Evolutionary conservation across 2,888 invertebrate species (phyloP), one percentile per base, ranked within the genome.

Genomic region (Lepidochrysops patricia): DNA sequence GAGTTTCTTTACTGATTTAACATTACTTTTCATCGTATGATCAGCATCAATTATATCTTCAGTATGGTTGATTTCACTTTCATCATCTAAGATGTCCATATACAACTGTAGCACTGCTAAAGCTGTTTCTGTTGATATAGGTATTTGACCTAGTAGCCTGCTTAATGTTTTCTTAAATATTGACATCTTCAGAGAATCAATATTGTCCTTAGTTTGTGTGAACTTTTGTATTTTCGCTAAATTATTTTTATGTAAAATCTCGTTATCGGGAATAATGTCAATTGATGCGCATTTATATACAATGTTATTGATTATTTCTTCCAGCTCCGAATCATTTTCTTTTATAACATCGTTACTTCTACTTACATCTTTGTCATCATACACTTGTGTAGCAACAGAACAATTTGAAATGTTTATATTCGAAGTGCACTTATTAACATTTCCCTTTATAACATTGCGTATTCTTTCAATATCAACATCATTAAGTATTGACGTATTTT

Each of bases 291-390:
- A 83, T 15, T 79, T 66, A 37, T 87, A 88, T 0, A 87, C 77
- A 0, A 84, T 88, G 62, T 74, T 86, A 67, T 82, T 82, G 0
- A 88, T 68, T 19, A 86, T 62, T 64, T 68, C 76, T 67, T 88
- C 87, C 0, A 86, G 68, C 66, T 84, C 77, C 67, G 84, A 83
- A 62, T 85, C 74, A 13, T 73, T 70, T 62, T 85, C 86, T 66
- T 79, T 84, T 62, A 76, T 73, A 57, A 69, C 77, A 63, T 79
- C 82, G 9, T 75, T 73, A 7, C 73, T 72, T 32, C 23, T 26
- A 3, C 26, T n/a, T 5, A 15, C 12, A 15, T 52, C 58, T 3
- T 34, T 25, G 26, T 27, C 37, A 37, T 37, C 15, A 43, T 37
- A 43, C 9, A 58, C 34, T 34, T 61, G 61, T 26, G 26, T 35